phyloP scores from a whole-genome alignment of 2,888 invertebrate genomes.

The Yponomeuta sedellus region DNA sequence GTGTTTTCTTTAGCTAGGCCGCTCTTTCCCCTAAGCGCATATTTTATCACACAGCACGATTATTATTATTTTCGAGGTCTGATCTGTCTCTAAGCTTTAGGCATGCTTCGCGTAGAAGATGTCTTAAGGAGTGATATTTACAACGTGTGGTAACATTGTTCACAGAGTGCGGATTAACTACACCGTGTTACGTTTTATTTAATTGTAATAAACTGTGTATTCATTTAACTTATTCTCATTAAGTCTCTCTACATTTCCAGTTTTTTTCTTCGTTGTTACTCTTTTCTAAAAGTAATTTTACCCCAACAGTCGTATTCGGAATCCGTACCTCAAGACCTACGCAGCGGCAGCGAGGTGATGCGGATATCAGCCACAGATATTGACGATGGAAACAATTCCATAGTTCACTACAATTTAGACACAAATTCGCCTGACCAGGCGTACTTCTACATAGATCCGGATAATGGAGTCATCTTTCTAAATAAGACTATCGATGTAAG shows the following conservation, averaged over 20 bases:
- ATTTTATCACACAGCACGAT: conserved; percentile 72
- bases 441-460: conserved; percentile 88
- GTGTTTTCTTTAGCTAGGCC: conserved; percentile 73
- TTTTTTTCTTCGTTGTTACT: not conserved
- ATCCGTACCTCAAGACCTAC: conserved; percentile 88
- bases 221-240: not conserved
- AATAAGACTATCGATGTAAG: conserved; percentile 80
- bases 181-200: not conserved
- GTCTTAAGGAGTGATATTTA: conserved; percentile 32
- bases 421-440: conserved; percentile 69
- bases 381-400: conserved; percentile 94
- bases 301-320: conserved; percentile 74
- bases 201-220: not conserved
- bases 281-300: conserved; percentile 7
- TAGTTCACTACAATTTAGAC: conserved; percentile 82
- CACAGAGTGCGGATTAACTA: conserved; percentile 14
- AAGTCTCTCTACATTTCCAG: not conserved
- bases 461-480: conserved; percentile 89
- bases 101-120: conserved; percentile 73
- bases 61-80: conserved; percentile 65
- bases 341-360: conserved; percentile 85
- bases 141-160: conserved; percentile 9
- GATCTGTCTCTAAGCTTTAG: conserved; percentile 65
- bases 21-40: conserved; percentile 72
- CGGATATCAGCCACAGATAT: conserved; percentile 94